Evolutionary conservation across 1,140 invertebrate genomes (phyloP).

Genomic region (Neuroterus valhalla): DNA sequence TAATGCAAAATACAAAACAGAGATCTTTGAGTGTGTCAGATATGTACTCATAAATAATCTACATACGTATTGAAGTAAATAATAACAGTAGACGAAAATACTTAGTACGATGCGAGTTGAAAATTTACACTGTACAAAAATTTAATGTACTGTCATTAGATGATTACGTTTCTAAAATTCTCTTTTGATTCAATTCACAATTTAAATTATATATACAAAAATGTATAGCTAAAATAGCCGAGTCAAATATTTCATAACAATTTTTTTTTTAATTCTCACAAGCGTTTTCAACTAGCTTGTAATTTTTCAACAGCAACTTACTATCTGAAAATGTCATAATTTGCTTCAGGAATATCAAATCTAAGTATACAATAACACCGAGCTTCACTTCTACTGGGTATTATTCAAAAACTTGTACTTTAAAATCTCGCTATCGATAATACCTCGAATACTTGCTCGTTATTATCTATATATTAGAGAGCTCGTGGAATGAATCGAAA

Average conservation of each 20-base stretch:
- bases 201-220: conserved; percentile 16
- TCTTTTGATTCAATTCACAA: background rate
- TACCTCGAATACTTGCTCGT: conserved; percentile 6
- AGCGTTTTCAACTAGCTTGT: background rate
- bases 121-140: background rate
- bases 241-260: conserved; percentile 3
- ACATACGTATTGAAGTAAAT: background rate
- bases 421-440: conserved; percentile 31
- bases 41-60: conserved; percentile 8
- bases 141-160: no score
- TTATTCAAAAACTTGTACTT: conserved; percentile 54
- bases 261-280: background rate
- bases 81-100: background rate
- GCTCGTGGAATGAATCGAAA: conserved; percentile 14
- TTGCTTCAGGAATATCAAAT: background rate
- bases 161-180: no score
- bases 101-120: background rate
- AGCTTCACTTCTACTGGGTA: conserved; percentile 27
- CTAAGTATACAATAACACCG: conserved; percentile 26
- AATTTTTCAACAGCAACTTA: background rate
- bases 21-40: conserved; percentile 18
- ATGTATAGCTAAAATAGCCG: conserved; percentile 9
- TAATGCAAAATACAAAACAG: conserved; percentile 7
- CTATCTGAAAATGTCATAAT: background rate
- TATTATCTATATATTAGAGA: conserved; percentile 31